Evolutionary conservation across 2,797 vertebrate species (phyloP).

Genomic region (Spea hammondii): DNA sequence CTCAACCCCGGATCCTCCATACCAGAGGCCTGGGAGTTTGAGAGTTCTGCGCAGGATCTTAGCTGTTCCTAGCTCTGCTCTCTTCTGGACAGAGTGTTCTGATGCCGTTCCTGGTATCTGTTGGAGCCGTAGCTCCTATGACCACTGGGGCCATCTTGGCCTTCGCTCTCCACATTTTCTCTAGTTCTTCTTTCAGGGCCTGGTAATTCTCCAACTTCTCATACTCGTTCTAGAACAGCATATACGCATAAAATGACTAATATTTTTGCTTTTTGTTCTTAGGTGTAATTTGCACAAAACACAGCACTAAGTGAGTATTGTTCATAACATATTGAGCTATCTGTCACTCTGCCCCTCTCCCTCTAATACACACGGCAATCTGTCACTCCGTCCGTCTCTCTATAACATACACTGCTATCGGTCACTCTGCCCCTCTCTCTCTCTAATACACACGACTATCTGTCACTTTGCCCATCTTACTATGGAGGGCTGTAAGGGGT

Average conservation of each 20-base stretch:
- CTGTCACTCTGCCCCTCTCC: neutral
- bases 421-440: neutral
- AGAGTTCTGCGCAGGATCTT: too few relatives aligned
- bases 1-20: too few relatives aligned
- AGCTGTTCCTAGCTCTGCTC: too few relatives aligned
- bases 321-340: neutral
- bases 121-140: too few relatives aligned
- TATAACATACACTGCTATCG: neutral
- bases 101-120: too few relatives aligned
- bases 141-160: too few relatives aligned
- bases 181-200: too few relatives aligned
- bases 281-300: constrained; percentile 1
- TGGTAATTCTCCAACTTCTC: too few relatives aligned
- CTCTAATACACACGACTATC: neutral
- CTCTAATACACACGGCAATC: neutral
- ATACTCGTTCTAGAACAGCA: too few relatives aligned
- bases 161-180: too few relatives aligned
- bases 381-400: neutral
- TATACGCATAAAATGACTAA: neutral
- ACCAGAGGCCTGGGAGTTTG: too few relatives aligned
- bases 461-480: neutral
- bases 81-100: too few relatives aligned
- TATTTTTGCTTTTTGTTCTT: neutral
- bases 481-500: neutral
- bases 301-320: neutral